phyloP scores from a whole-genome alignment of 1,140 invertebrate genomes.

The Planococcus citri region DNA sequence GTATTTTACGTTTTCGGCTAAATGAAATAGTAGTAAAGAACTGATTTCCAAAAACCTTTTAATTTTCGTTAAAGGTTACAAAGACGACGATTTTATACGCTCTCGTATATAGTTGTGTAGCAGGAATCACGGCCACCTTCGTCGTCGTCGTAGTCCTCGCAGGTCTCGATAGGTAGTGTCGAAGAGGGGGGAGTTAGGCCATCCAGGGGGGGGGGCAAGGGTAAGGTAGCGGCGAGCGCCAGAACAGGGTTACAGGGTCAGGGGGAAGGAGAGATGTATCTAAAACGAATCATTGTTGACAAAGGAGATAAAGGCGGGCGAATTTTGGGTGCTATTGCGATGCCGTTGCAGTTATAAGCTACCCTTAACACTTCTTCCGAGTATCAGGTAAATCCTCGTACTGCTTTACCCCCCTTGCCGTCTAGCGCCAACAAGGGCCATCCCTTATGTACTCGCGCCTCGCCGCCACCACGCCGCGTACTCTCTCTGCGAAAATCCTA shows the following conservation, averaged over 20 bases:
- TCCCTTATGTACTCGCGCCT: background rate
- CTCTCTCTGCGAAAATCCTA: conserved; percentile 1
- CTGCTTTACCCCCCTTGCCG: background rate
- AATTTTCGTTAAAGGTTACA: conserved; percentile 12
- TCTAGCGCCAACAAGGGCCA: background rate
- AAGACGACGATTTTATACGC: conserved; percentile 10
- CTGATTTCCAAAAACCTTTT: background rate
- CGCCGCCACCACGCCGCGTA: too few species aligned
- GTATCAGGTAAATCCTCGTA: conserved; percentile 12
- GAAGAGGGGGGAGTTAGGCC: too few species aligned
- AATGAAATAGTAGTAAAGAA: conserved; percentile 11
- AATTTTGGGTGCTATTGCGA: conserved; percentile 14
- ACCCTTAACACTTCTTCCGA: conserved; percentile 14
- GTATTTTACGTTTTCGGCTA: conserved; percentile 6
- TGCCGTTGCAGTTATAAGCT: conserved; percentile 13
- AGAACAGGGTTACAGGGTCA: conserved; percentile 14
- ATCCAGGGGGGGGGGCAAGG: too few species aligned
- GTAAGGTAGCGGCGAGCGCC: too few species aligned
- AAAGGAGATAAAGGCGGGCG: conserved; percentile 18
- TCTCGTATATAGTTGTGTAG: background rate
- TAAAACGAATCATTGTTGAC: conserved; percentile 19
- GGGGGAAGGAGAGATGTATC: background rate
- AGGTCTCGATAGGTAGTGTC: too few species aligned
- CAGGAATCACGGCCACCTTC: background rate
- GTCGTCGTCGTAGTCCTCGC: too few species aligned